A percentile compares a stretch with the other conserved stretches of the same genome.
Evolutionary conservation across 2,113 vertebrate genomes (phyloP).

Genomic region (Zonotrichia leucophrys): DNA sequence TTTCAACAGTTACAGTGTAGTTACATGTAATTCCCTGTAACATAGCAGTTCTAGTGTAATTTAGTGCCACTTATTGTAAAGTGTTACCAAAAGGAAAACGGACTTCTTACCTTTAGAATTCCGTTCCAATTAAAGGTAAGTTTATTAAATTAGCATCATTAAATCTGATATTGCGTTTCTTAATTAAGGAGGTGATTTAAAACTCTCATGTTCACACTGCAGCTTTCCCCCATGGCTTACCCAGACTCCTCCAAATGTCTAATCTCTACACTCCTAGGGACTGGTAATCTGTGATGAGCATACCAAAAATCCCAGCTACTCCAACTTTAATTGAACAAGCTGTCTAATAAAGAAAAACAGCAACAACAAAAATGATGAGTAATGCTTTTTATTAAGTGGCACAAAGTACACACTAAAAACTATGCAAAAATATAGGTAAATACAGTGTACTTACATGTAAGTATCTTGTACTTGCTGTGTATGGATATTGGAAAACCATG

Average conservation of each 20-base stretch:
- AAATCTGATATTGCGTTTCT: constrained; percentile 56
- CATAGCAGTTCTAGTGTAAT: constrained; percentile 83
- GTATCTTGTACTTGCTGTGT: constrained; percentile 84
- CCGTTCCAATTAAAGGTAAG: constrained; percentile 63
- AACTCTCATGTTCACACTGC: constrained; percentile 26
- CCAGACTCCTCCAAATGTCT: constrained; percentile 54
- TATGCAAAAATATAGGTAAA: constrained; percentile 86
- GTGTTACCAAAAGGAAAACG: constrained; percentile 78
- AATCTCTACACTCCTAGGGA: constrained; percentile 55
- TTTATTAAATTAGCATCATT: constrained; percentile 52
- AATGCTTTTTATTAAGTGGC: constrained; percentile 86
- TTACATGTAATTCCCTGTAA: constrained; percentile 84
- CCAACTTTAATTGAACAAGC: constrained; percentile 42
- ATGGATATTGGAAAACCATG: constrained; percentile 80
- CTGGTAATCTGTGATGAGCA: constrained; percentile 61
- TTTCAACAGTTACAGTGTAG: constrained; percentile 72
- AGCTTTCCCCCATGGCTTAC: constrained; percentile 31
- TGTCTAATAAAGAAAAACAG: constrained; percentile 16
- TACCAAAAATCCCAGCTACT: constrained; percentile 52
- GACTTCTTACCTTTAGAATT: constrained; percentile 68
- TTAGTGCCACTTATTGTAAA: constrained; percentile 86
- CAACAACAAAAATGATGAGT: constrained; percentile 33
- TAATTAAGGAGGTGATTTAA: constrained; percentile 65
- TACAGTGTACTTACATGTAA: constrained; percentile 84
- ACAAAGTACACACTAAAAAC: constrained; percentile 86